These are phyloP conservation scores for Catamblyrhynchus diadema DNA, from an alignment of 2,797 vertebrate genomes.

Conservation along the genomic window DNA sequence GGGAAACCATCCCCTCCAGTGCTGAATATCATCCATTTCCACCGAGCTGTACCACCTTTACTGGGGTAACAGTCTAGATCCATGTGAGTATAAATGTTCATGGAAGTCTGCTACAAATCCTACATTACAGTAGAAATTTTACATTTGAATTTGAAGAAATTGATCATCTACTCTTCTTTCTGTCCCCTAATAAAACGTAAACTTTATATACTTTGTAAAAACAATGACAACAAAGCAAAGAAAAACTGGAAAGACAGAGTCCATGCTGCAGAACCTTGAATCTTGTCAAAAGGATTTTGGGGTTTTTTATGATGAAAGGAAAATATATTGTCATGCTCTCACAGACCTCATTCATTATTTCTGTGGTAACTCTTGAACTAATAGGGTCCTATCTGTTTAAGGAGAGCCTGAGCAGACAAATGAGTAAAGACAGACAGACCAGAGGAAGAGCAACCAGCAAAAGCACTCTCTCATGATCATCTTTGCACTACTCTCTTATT, in stretches of 20 bases:
- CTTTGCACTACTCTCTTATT: background rate
- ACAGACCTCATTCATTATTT: background rate
- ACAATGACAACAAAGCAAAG: background rate
- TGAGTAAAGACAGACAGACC: background rate
- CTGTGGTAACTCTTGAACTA: background rate
- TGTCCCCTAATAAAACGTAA: background rate
- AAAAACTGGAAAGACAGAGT: background rate
- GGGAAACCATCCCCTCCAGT: background rate
- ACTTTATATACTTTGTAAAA: background rate
- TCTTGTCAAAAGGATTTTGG: background rate
- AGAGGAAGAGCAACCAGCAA: background rate
- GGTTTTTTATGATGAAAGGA: background rate
- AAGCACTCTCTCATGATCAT: rapidly evolving
- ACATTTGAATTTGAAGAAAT: background rate
- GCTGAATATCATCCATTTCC: background rate
- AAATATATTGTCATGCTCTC: background rate
- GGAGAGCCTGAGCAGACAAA: background rate
- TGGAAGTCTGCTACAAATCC: background rate
- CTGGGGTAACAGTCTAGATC: background rate
- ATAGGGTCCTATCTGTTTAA: background rate
- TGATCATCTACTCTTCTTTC: background rate
- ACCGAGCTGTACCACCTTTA: background rate
- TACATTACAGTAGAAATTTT: background rate
- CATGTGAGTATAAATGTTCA: background rate
- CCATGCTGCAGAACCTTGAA: background rate